Conservation (phyloP, 2,888 invertebrate species). For the Phasia obesa region DNA sequence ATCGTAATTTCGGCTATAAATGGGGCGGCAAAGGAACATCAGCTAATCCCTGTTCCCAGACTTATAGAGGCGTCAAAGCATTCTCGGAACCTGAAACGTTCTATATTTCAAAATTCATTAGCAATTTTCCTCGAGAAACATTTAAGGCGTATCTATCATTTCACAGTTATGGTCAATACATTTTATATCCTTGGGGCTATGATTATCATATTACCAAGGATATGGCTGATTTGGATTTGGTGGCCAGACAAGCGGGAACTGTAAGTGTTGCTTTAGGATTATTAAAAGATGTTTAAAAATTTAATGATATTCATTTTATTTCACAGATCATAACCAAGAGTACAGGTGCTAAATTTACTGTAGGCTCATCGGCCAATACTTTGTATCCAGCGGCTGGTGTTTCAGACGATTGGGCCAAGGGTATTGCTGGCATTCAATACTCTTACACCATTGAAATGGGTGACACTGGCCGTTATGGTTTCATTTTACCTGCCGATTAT, state of each 20-base stretch:
- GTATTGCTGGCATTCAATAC: constrained; percentile 90
- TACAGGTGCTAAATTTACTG: constrained; percentile 85
- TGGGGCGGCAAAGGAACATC: constrained; percentile 95
- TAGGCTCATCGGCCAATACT: constrained; percentile 90
- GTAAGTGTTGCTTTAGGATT: constrained; percentile 82
- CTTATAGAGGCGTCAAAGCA: constrained; percentile 89
- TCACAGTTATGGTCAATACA: constrained; percentile 93
- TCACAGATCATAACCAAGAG: constrained; percentile 78
- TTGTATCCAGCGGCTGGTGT: constrained; percentile 92
- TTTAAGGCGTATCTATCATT: constrained; percentile 90
- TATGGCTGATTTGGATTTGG: constrained; percentile 86
- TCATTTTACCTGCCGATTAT: constrained; percentile 90
- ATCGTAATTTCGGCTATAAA: constrained; percentile 93
- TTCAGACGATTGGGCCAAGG: constrained; percentile 96
- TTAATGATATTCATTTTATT: not conserved
- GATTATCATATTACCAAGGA: constrained; percentile 88
- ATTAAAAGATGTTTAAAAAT: not conserved
- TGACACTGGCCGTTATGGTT: constrained; percentile 92
- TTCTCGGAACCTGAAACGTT: constrained; percentile 94
- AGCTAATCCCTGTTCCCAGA: constrained; percentile 91
- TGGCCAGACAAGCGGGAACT: constrained; percentile 88
- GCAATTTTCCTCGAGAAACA: constrained; percentile 82
- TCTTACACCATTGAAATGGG: constrained; percentile 94
- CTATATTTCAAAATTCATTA: constrained; percentile 85
- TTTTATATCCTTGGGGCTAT: constrained; percentile 94